Evolutionary conservation across 2,888 invertebrate genomes (phyloP), one percentile per base, ranked within the genome.

Genomic region (Lamellibrachia columna): DNA sequence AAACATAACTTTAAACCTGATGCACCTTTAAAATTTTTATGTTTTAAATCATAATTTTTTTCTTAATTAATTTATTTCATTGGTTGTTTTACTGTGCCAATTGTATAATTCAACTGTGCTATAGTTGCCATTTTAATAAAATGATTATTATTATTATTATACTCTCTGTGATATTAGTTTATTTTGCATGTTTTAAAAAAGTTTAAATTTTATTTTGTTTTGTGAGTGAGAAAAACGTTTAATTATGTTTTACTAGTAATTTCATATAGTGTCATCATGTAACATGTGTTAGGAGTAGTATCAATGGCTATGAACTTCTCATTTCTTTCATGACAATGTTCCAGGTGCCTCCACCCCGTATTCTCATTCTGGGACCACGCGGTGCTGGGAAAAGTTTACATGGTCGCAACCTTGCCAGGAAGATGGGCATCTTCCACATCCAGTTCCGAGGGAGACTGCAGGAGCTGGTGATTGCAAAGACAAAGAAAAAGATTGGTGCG

Each of bases 381-480:
- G 96, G 96, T 7, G 94, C 96, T 7, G 96, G 96, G 52, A 96
- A 96, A 94, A 95, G 96, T 2, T 93, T 96, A 6, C 96, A 96
- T 94, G 96, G 96, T 1, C 94, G 96, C 40, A 94, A 95, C 60
- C 94, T 96, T 92, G 96, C 96, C 55, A 94, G 95, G 92, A 96
- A 96, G 93, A 94, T 96, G 52, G 96, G 96, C 3, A 93, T 97
- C n/a, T 97, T 97, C 95, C 96, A 96, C 94, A 96, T 96, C 91
- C 95, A 95, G 92, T 96, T 96, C 95, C 94, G 95, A 92, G 96
- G 97, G 92, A 94, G 96, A 28, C 95, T 96, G 22, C 96, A 97
- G 93, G 96, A 96, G 93, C 94, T 96, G 91, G 95, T 96, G 92
- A 95, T 96, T 92, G 95, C 95, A 55, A 96, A 96, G 94, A 96